A percentile compares a stretch with the other conserved stretches of the same genome.
Evolutionary conservation across 2,888 invertebrate species (phyloP).

Genomic region (Tipula confusa): DNA sequence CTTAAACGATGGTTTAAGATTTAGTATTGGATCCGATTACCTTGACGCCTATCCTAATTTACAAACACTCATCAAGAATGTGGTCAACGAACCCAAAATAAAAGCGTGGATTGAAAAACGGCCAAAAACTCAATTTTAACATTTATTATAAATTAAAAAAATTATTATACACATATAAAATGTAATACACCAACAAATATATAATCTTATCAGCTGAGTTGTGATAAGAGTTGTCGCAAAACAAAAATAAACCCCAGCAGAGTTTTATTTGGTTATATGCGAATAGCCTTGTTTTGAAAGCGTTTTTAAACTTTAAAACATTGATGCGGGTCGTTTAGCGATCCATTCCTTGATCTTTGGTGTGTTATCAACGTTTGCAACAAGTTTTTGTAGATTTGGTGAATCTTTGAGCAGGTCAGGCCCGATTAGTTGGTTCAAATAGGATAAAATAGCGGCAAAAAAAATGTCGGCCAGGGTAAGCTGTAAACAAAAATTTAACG

Average conservation of each 20-base stretch:
- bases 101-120: neutral
- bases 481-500: neutral
- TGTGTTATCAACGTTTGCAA: neutral
- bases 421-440: neutral
- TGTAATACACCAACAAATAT: neutral
- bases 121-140: neutral
- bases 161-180: neutral
- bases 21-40: neutral
- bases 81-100: neutral
- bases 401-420: neutral
- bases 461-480: neutral
- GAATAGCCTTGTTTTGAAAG: no score
- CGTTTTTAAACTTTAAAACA: neutral
- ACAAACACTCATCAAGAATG: neutral
- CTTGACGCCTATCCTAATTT: neutral
- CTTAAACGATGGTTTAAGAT: neutral
- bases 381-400: neutral
- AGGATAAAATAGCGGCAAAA: neutral
- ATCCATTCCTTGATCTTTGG: constrained; percentile 26
- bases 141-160: neutral
- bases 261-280: neutral
- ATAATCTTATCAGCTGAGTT: neutral
- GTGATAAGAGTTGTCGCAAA: neutral
- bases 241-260: neutral
- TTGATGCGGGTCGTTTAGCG: neutral